Percentiles rank a stretch among this genome's conserved stretches.
phyloP scores from a whole-genome alignment of 2,113 vertebrate species.

The Tachuris rubrigastra region DNA sequence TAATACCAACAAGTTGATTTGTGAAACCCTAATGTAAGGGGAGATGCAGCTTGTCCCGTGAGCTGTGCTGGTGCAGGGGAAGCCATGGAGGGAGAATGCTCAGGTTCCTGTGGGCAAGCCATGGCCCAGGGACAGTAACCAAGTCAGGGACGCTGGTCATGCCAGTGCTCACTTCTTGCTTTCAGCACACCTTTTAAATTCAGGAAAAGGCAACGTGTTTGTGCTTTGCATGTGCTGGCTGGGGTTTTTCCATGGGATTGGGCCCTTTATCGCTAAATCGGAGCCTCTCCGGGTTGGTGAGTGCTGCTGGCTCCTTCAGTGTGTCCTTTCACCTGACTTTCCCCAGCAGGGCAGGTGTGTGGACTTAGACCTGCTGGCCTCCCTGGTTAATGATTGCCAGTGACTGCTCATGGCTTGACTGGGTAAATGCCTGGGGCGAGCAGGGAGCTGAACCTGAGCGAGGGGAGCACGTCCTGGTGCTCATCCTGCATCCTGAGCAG shows the following conservation, averaged over 20 bases:
- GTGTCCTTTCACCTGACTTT: neutral
- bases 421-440: neutral
- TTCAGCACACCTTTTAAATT: neutral
- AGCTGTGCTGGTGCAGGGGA: neutral
- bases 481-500: neutral
- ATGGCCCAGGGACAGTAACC: accelerated
- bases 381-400: conserved; percentile 7
- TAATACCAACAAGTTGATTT: accelerated
- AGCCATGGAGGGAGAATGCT: accelerated
- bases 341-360: neutral
- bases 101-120: too few species aligned
- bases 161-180: neutral
- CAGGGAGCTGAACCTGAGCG: neutral
- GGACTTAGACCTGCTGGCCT: accelerated
- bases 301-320: neutral
- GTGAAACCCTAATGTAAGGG: neutral
- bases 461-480: accelerated
- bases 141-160: accelerated
- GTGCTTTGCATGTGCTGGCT: accelerated
- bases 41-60: neutral
- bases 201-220: accelerated
- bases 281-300: accelerated
- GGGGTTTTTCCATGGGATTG: neutral
- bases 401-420: neutral
- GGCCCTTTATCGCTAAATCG: neutral